Conservation (phyloP, 2,113 vertebrate species). For the Amphiprion ocellaris region DNA sequence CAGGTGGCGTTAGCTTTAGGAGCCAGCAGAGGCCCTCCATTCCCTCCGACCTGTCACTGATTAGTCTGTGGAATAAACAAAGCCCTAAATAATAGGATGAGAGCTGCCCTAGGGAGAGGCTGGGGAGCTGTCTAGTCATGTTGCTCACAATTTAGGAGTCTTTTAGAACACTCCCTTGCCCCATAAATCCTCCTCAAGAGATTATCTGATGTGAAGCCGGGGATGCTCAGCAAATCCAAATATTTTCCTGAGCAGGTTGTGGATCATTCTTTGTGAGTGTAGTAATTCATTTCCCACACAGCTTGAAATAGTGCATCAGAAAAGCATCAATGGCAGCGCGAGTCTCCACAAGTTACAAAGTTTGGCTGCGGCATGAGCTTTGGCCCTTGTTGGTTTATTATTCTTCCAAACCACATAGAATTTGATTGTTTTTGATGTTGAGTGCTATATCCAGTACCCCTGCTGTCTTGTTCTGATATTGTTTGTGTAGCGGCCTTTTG, state of each 20-base stretch:
- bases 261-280: conserved; percentile 79
- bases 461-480: conserved; percentile 69
- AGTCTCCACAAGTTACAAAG: conserved; percentile 69
- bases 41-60: conserved; percentile 79
- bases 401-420: conserved; percentile 65
- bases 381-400: conserved; percentile 73
- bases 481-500: conserved; percentile 71
- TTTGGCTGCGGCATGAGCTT: conserved; percentile 61
- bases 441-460: conserved; percentile 61
- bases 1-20: conserved; percentile 71
- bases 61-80: conserved; percentile 83
- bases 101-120: conserved; percentile 70
- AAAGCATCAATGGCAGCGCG: conserved; percentile 70
- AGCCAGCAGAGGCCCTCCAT: conserved; percentile 60
- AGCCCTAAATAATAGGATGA: conserved; percentile 83
- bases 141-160: conserved; percentile 84
- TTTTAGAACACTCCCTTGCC: conserved; percentile 80
- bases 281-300: conserved; percentile 76
- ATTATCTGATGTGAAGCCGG: conserved; percentile 82
- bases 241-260: conserved; percentile 84
- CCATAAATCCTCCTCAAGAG: conserved; percentile 84
- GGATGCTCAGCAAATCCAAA: conserved; percentile 85
- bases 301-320: conserved; percentile 68
- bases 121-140: conserved; percentile 83
- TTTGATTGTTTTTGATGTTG: conserved; percentile 72